Evolutionary conservation across 1,140 invertebrate genomes (phyloP).

Genomic region (Drosophila ercepeae): DNA sequence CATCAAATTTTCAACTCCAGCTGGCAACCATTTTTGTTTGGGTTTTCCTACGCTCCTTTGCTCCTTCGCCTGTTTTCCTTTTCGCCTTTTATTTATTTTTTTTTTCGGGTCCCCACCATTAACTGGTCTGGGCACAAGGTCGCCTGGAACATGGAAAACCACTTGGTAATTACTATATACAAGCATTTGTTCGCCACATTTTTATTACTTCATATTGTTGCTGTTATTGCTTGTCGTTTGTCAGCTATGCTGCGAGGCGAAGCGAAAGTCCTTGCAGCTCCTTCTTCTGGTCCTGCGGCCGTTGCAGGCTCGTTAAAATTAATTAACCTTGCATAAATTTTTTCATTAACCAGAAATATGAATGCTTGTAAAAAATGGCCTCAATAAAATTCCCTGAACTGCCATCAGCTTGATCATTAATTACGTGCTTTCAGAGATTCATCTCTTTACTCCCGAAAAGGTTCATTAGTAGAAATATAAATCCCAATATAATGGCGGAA

Average conservation of each 20-base stretch:
- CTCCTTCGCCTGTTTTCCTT: not conserved
- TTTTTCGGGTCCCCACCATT: conserved; percentile 20
- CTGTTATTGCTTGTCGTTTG: conserved; percentile 58
- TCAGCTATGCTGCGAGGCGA: conserved; percentile 16
- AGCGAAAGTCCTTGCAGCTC: conserved; percentile 10
- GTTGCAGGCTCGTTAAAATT: conserved; percentile 52
- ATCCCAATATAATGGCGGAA: not conserved
- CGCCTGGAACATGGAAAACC: conserved; percentile 48
- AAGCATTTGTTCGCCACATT: conserved; percentile 53
- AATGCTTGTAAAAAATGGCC: conserved; percentile 29
- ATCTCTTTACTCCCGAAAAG: not conserved
- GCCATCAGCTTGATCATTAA: conserved; percentile 32
- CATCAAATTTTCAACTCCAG: conserved; percentile 60
- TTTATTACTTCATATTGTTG: conserved; percentile 60
- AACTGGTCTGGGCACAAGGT: conserved; percentile 43
- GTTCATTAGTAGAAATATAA: conserved; percentile 12
- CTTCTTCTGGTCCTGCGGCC: not conserved
- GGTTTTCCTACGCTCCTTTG: not conserved
- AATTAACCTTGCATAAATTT: conserved; percentile 59
- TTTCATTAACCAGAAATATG: conserved; percentile 61
- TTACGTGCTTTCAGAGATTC: conserved; percentile 11
- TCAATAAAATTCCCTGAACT: conserved; percentile 1
- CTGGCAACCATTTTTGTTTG: conserved; percentile 42
- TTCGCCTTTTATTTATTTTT: not conserved
- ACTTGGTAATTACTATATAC: conserved; percentile 56